Evolutionary conservation across 2,888 invertebrate genomes (phyloP).

Genomic region (Drosophila hawaiiensis): DNA sequence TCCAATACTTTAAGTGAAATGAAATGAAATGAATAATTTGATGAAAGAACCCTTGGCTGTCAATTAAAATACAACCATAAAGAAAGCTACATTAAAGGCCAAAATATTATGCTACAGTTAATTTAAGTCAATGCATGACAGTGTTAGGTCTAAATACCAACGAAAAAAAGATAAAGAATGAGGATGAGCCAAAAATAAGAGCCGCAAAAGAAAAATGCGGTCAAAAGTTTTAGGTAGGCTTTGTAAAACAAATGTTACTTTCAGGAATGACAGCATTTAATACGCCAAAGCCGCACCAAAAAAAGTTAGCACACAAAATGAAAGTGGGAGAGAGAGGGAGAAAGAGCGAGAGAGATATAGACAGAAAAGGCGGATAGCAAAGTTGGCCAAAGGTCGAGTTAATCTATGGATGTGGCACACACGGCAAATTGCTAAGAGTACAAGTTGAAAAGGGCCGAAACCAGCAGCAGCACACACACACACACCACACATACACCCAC

Average conservation of each 20-base stretch:
- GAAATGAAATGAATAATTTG: not conserved
- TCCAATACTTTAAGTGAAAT: not conserved
- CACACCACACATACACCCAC: not conserved
- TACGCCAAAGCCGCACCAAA: constrained; percentile 44
- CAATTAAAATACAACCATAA: not conserved
- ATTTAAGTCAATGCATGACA: constrained; percentile 12
- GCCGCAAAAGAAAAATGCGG: constrained; percentile 45
- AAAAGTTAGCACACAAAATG: constrained; percentile 11
- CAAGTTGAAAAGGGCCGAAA: constrained; percentile 30
- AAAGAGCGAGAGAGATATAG: not conserved
- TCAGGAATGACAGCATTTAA: constrained; percentile 49
- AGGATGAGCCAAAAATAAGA: not conserved
- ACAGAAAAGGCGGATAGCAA: constrained; percentile 3
- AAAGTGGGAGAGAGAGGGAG: not conserved
- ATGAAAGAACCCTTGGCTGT: constrained; percentile 14
- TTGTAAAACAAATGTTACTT: constrained; percentile 40
- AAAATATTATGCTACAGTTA: constrained; percentile 3
- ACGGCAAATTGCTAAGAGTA: constrained; percentile 39
- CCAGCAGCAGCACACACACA: not conserved
- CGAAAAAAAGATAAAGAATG: constrained; percentile 5
- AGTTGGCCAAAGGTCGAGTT: constrained; percentile 66
- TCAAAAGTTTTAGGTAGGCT: constrained; percentile 40
- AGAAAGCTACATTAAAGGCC: not conserved
- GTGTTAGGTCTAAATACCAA: constrained; percentile 11
- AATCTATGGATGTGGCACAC: constrained; percentile 57